Base-by-base conservation (phyloP, 1,140 invertebrate species). In the Drosophila truncata region DNA sequence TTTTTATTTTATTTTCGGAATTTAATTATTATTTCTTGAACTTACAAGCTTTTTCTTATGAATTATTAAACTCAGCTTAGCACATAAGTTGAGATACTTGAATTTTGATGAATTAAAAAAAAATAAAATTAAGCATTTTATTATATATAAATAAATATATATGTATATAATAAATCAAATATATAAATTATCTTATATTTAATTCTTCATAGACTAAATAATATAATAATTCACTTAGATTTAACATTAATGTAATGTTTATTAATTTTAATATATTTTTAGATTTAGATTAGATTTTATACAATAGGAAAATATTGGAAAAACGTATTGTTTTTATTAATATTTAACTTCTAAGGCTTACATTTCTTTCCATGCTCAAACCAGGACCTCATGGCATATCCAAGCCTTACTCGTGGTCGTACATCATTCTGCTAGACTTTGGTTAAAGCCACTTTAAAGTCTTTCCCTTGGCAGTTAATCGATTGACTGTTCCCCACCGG, bases 401-500 rank as follows among this genome's bases (percentile, higher is more conserved):
- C 29, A 79, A 27, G 33, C 20, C 39, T 20, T 27, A 23, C 29
- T 62, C 31, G 5, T 25, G 42, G 52, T 37, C 54, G 57, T 60
- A 44, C 54, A 61, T 61, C 54, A 70, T 23, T 49, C 31, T 18
- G 10, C 27, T 59, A 55, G 47, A 78, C 33, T 39, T 44, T 37
- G 10, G 41, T 49, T 66, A 52, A 52, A 35, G 67, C 39, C 54
- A 77, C 20, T 59, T 82, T 79, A 79, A 86, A 76, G 74, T 42
- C 62, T 52, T 59, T 42, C 16, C 20, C 63, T 67, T 71, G 75
- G 76, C 74, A 70, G 75, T 80, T 77, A 76, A 71, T 84, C 50
- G 52, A 76, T 44, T 44, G 61, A 11, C 8, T 35, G 23, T 47
- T 44, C 20, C 50, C 57, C 58, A 20, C 57, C 55, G 35, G 63